Evolutionary conservation across 2,113 vertebrate species (phyloP).

Genomic region (Clarias macrocephalus): DNA sequence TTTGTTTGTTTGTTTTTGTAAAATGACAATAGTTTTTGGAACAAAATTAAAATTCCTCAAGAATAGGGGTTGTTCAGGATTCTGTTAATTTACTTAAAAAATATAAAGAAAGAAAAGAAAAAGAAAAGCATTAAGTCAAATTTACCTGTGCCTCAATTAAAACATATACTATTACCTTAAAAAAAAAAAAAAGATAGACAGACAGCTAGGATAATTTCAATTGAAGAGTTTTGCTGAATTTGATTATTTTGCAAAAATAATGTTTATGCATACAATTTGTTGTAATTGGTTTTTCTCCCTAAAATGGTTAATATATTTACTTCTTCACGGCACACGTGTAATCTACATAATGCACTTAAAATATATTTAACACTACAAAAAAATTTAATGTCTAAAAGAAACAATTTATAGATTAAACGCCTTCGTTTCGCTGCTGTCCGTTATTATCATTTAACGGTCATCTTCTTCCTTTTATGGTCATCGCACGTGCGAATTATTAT

Average conservation of each 20-base stretch:
- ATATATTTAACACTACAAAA: not conserved
- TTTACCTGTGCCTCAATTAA: not conserved
- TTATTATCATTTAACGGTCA: not conserved
- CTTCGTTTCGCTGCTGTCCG: not conserved
- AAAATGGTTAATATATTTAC: not conserved
- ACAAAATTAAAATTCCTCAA: not conserved
- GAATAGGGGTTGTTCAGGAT: not conserved
- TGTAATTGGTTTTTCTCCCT: no score
- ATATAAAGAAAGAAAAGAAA: not conserved
- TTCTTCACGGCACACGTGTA: not conserved
- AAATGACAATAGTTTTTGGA: no score
- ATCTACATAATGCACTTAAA: not conserved
- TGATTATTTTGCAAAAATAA: not conserved
- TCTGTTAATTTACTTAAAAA: not conserved
- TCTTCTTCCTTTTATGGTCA: not conserved
- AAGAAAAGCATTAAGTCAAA: not conserved
- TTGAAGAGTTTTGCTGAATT: not conserved
- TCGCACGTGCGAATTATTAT: not conserved
- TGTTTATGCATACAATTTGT: not conserved
- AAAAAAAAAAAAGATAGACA: not conserved
- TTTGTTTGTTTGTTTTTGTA: no score
- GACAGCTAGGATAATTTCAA: not conserved
- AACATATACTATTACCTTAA: no score
- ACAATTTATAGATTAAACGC: not conserved
- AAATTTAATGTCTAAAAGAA: not conserved